Evolutionary conservation across 2,888 invertebrate species (phyloP), one percentile per base, ranked within the genome.

Genomic region (Nomada hirtipes): DNA sequence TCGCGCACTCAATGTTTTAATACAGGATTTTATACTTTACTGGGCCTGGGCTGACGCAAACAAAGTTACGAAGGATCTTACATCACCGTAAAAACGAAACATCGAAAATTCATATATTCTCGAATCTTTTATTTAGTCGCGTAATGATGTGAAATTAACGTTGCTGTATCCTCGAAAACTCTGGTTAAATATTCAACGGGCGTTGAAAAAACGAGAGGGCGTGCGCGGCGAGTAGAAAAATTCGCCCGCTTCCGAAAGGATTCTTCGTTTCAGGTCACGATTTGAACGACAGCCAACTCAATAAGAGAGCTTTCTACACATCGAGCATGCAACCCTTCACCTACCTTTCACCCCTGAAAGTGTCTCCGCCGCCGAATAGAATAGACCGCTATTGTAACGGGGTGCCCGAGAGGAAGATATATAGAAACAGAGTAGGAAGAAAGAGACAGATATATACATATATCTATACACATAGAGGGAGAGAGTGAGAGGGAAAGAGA

Each of bases 271-370:
- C 81, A 67, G 55, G 73, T 73, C 80, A 73, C 80, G 81, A 80
- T 80, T 80, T 68, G 73, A 79, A 81, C 84, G 84, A 70, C 52
- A 64, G 75, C 70, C 75, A 76, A 71, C 67, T 73, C 78, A 79
- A 79, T 71, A 70, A 83, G 68, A 65, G 74, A 52, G 81, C 72
- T 73, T 68, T 68, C 81, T 72, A 68, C 80, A 68, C 72, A 80
- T 80, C 72, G 76, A 69, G 76, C 69, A 81, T 78, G 81, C 85
- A 84, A 75, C 85, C 85, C 87, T 75, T 63, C 82, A 87, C 86
- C 87, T 87, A 86, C 87, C 85, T 85, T 80, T 71, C 71, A 78
- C 77, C 68, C 63, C 61, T 50, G 47, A 75, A 79, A 77, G 53
- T 73, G 61, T 76, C 75, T 75, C 67, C 50, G 18, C 63, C 18